Conservation (phyloP, 2,797 vertebrate species). For the Rhabdomys pumilio region DNA sequence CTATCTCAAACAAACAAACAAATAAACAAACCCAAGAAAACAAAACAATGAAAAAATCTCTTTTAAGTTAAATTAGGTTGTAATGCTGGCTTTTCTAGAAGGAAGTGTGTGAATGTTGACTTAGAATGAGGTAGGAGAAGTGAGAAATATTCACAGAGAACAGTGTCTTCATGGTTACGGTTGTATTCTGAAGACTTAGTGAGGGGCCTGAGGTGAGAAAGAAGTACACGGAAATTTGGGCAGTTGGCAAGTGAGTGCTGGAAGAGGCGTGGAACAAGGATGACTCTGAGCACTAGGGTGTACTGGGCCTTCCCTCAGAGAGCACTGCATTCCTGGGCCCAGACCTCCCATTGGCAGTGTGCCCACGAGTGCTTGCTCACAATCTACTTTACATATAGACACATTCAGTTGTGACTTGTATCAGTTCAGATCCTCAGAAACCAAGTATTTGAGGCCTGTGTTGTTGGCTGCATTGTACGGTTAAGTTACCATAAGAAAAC, state of each 20-base stretch:
- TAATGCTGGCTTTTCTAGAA: conserved; percentile 44
- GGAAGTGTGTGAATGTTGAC: background rate
- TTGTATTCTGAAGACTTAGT: conserved; percentile 2
- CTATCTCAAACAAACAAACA: background rate
- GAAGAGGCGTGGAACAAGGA: background rate
- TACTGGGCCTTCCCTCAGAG: background rate
- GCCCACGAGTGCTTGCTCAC: background rate
- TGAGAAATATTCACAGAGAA: background rate
- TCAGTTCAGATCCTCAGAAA: conserved; percentile 7
- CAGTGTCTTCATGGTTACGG: background rate
- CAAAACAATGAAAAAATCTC: background rate
- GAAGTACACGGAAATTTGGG: background rate
- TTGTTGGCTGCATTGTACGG: background rate
- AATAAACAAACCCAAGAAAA: background rate
- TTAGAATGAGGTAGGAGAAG: background rate
- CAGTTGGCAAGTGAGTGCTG: background rate
- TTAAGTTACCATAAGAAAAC: background rate
- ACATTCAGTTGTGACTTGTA: conserved; percentile 1
- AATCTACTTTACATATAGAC: background rate
- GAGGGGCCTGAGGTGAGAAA: background rate
- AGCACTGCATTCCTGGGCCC: background rate
- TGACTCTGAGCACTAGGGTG: background rate
- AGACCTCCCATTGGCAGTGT: background rate
- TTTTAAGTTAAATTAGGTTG: conserved; percentile 31
- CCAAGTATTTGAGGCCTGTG: background rate